phyloP scores from a whole-genome alignment of 2,888 invertebrate species.

The Augiades crinisus region DNA sequence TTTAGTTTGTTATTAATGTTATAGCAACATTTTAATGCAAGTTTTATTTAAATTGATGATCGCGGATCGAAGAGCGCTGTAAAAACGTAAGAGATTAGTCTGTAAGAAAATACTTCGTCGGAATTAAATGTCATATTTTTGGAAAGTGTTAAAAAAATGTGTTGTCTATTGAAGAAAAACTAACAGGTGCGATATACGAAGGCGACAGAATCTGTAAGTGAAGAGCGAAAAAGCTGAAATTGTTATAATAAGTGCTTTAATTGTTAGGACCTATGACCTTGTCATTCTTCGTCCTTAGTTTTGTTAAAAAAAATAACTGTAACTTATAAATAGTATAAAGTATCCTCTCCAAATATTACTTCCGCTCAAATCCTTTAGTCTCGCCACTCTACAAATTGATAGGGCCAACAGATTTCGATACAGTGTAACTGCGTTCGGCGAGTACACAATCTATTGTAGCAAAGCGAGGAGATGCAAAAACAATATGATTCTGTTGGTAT shows the following conservation, averaged over 20 bases:
- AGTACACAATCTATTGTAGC: too few relatives aligned
- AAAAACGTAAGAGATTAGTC: conserved; percentile 20
- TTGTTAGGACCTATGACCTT: not conserved
- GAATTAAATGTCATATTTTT: conserved; percentile 18
- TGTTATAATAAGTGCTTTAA: not conserved
- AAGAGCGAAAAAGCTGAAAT: not conserved
- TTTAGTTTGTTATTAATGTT: conserved; percentile 42
- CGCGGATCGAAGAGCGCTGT: conserved; percentile 6
- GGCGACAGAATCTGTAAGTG: not conserved
- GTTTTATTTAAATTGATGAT: conserved; percentile 28
- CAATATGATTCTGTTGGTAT: too few relatives aligned
- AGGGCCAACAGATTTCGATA: too few relatives aligned
- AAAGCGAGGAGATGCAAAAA: too few relatives aligned
- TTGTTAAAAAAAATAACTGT: not conserved
- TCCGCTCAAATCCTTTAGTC: too few relatives aligned
- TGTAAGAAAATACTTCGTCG: not conserved
- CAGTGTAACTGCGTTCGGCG: too few relatives aligned
- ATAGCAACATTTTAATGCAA: conserved; percentile 33
- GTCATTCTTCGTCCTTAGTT: not conserved
- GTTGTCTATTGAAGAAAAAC: not conserved
- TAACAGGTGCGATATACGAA: too few relatives aligned
- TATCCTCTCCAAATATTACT: too few relatives aligned
- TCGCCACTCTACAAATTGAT: too few relatives aligned
- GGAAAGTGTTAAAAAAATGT: conserved; percentile 14
- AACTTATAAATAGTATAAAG: too few relatives aligned